A percentile compares a stretch with the other conserved stretches of the same genome.
These are phyloP conservation scores for Cyprinodon tularosa DNA, from an alignment of 2,113 vertebrate species.

Conservation along the genomic window DNA sequence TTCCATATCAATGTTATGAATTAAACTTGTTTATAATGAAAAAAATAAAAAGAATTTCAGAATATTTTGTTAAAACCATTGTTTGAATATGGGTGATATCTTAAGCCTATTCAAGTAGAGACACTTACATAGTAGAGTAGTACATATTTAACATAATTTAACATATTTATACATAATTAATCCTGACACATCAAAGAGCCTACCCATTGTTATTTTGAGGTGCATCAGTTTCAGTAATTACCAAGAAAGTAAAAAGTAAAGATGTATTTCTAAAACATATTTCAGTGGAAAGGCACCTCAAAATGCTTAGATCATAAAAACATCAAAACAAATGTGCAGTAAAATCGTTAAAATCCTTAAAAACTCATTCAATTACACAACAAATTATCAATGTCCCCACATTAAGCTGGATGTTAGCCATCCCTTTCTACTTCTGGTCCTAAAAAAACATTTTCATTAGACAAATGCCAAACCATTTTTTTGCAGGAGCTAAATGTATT, in stretches of 20 bases:
- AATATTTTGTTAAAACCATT: not conserved
- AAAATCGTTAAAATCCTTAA: too few species aligned
- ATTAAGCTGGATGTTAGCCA: not conserved
- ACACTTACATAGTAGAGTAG: not conserved
- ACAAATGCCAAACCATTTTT: not conserved
- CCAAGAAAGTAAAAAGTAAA: too few species aligned
- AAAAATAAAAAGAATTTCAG: not conserved
- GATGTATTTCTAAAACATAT: too few species aligned
- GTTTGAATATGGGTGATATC: not conserved
- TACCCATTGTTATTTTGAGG: not conserved
- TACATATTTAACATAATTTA: not conserved
- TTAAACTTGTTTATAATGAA: not conserved
- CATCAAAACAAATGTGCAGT: too few species aligned
- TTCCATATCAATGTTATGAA: slow-evolving; percentile 6
- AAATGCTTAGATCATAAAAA: too few species aligned
- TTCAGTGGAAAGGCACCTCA: too few species aligned
- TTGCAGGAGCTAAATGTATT: not conserved
- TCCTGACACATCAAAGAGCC: not conserved
- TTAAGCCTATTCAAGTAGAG: not conserved
- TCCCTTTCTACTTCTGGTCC: not conserved
- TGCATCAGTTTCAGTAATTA: not conserved
- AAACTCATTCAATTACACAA: too few species aligned
- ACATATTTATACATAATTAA: not conserved
- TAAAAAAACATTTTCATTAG: not conserved
- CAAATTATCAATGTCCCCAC: too few species aligned